Conservation (phyloP, 2,113 vertebrate species). For the Columba janthina region DNA sequence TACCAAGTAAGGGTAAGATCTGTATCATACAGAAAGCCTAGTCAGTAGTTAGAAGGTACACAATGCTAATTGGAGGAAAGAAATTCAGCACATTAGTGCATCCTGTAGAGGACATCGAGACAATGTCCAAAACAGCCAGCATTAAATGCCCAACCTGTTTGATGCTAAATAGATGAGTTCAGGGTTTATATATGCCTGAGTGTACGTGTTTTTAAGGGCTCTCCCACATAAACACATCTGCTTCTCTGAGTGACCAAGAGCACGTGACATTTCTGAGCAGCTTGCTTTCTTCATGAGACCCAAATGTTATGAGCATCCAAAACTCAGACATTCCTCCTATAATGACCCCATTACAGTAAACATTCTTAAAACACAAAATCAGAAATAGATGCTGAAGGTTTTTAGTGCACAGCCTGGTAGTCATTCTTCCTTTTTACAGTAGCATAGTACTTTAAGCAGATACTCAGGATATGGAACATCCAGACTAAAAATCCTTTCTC, state of each 20-base stretch:
- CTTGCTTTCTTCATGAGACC: background rate
- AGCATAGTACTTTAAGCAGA: background rate
- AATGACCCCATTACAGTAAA: background rate
- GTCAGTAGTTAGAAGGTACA: background rate
- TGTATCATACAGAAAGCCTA: background rate
- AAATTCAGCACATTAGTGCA: background rate
- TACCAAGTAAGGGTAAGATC: background rate
- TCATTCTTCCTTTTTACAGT: background rate
- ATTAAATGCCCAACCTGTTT: background rate
- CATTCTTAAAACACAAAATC: background rate
- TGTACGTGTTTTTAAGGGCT: background rate
- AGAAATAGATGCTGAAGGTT: background rate
- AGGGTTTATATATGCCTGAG: background rate
- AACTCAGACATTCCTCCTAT: background rate
- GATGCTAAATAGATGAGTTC: background rate
- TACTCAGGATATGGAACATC: background rate
- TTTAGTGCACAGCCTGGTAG: background rate
- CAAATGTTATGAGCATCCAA: background rate
- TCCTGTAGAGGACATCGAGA: background rate
- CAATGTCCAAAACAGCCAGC: background rate
- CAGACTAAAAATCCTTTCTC: background rate
- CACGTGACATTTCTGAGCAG: background rate
- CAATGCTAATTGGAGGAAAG: background rate
- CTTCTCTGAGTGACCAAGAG: background rate
- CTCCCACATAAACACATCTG: background rate